Evolutionary conservation across 2,888 invertebrate species (phyloP).

Genomic region (Azorinus chamasolen): DNA sequence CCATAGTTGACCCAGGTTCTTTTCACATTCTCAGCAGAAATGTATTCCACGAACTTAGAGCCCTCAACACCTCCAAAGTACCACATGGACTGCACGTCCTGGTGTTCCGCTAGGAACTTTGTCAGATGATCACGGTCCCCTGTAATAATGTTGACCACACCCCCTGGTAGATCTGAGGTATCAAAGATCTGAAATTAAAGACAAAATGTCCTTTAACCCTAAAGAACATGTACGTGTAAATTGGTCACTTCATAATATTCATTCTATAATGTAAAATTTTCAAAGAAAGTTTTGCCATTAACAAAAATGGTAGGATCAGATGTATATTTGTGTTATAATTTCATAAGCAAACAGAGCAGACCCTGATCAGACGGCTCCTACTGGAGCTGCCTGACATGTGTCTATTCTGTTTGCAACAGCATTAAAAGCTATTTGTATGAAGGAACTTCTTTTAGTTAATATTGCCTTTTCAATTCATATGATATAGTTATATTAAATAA

Average conservation of each 20-base stretch:
- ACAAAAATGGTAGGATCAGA: no score
- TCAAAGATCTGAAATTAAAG: conserved; percentile 85
- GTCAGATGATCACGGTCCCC: conserved; percentile 85
- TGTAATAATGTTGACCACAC: conserved; percentile 87
- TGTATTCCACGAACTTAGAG: conserved; percentile 85
- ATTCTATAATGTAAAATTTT: background rate
- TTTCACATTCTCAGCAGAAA: conserved; percentile 86
- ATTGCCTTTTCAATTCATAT: no score
- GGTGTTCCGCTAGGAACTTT: conserved; percentile 85
- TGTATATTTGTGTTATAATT: no score
- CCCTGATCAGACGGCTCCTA: no score
- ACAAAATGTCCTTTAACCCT: background rate
- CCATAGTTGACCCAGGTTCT: conserved; percentile 87
- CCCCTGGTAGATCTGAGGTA: conserved; percentile 87
- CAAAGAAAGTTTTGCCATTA: no score
- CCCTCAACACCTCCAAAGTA: conserved; percentile 86
- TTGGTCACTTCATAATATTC: background rate
- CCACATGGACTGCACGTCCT: conserved; percentile 86
- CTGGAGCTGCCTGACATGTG: no score
- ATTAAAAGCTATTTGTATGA: no score
- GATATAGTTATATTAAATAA: no score
- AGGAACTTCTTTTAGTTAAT: no score
- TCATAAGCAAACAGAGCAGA: no score
- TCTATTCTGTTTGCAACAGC: no score
- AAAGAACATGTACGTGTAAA: no score